These are phyloP conservation scores for Limulus polyphemus DNA, from an alignment of 2,888 invertebrate species.

Conservation along the genomic window DNA sequence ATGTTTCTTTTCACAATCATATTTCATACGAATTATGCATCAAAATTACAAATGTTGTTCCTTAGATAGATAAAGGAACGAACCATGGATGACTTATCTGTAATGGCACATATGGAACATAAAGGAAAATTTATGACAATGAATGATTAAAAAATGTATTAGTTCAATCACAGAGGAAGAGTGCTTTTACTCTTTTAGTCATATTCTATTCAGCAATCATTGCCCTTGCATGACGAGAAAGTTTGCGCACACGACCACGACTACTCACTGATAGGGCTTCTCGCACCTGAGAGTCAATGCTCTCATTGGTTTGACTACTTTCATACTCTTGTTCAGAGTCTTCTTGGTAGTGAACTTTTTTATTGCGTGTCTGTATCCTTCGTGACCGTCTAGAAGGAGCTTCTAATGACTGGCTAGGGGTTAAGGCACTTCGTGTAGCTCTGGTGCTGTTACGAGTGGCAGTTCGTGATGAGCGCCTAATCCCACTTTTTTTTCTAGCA, in stretches of 20 bases:
- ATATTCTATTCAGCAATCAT: conserved; percentile 16
- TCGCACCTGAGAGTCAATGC: conserved; percentile 26
- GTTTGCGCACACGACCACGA: conserved; percentile 67
- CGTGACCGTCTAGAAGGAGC: conserved; percentile 5
- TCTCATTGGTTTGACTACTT: conserved; percentile 12
- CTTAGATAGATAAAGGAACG: no score
- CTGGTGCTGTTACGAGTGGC: conserved; percentile 18
- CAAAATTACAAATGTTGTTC: no score
- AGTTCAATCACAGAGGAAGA: no score
- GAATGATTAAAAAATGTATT: no score
- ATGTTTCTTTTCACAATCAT: no score
- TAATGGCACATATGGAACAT: no score
- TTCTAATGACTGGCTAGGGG: conserved; percentile 2
- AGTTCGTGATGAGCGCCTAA: conserved; percentile 14
- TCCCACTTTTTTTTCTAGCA: conserved; percentile 3
- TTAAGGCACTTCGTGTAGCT: conserved; percentile 22
- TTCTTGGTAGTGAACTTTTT: conserved; percentile 36
- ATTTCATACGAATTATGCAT: no score
- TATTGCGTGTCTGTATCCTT: conserved; percentile 26
- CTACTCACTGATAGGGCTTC: conserved; percentile 48
- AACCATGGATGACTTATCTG: no score
- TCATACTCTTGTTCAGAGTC: conserved; percentile 31
- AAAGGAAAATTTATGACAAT: no score
- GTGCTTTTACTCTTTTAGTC: no score
- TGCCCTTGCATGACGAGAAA: conserved; percentile 44